A percentile compares a stretch with the other conserved stretches of the same genome.
These are phyloP conservation scores for Orchesella flavescens DNA, from an alignment of 2,888 invertebrate species.

Conservation along the genomic window DNA sequence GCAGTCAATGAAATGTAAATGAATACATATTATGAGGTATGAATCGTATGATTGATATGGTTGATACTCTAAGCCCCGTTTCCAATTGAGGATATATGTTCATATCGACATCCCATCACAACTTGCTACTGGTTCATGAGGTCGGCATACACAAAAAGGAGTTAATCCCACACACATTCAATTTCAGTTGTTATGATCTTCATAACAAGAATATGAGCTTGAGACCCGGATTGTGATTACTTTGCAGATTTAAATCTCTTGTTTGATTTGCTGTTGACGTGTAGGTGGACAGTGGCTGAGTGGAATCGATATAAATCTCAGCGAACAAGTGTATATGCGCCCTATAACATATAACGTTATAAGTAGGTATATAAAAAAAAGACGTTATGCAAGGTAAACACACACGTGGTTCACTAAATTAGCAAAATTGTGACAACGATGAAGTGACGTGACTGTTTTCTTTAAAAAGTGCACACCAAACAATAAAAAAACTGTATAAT, in stretches of 20 bases:
- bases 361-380: too few species aligned
- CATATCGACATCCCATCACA: too few species aligned
- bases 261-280: background rate
- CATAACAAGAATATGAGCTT: background rate
- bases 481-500: too few species aligned
- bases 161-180: constrained; percentile 1
- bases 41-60: too few species aligned
- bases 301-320: constrained; percentile 8
- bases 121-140: too few species aligned
- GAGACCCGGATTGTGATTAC: background rate
- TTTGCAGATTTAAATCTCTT: background rate
- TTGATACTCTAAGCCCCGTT: too few species aligned
- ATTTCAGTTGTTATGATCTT: too few species aligned
- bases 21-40: too few species aligned
- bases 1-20: too few species aligned
- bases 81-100: too few species aligned
- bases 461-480: background rate
- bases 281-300: constrained; percentile 5
- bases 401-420: constrained; percentile 9
- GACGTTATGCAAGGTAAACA: background rate
- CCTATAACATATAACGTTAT: too few species aligned
- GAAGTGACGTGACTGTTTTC: constrained; percentile 18
- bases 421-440: background rate
- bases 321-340: background rate
- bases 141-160: background rate